A percentile compares a stretch with the other conserved stretches of the same genome.
Conservation (phyloP, 2,113 vertebrate genomes). For the Boleophthalmus pectinirostris region DNA sequence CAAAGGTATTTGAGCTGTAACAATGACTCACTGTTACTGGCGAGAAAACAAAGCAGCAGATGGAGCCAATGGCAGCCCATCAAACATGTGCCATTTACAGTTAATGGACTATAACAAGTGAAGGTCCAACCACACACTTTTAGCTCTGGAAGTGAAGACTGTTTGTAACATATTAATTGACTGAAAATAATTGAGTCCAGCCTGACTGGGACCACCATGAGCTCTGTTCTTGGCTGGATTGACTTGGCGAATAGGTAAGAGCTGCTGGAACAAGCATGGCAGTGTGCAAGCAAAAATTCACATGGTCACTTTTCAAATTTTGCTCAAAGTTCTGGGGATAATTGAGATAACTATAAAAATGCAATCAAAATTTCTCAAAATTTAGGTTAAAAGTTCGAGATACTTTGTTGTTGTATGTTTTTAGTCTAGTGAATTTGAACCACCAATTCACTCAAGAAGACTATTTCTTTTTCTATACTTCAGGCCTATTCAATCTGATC, state of each 20-base stretch:
- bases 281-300: background rate
- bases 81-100: slow-evolving; percentile 17
- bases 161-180: slow-evolving; percentile 13
- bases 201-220: slow-evolving; percentile 4
- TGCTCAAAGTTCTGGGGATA: background rate
- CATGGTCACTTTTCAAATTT: background rate
- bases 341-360: background rate
- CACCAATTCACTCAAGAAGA: too few species aligned
- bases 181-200: slow-evolving; percentile 5
- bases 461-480: too few species aligned
- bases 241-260: background rate
- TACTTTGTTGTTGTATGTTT: too few species aligned
- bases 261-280: background rate
- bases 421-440: too few species aligned
- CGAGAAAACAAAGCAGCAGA: background rate
- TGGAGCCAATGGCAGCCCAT: slow-evolving; percentile 18
- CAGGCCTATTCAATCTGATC: too few species aligned
- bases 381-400: too few species aligned
- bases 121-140: slow-evolving; percentile 4
- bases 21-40: slow-evolving; percentile 5
- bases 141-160: background rate
- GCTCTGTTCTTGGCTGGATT: background rate
- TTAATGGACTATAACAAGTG: slow-evolving; percentile 18
- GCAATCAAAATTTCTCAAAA: too few species aligned
- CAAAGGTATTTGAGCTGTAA: slow-evolving; percentile 6